phyloP scores from a whole-genome alignment of 2,797 vertebrate genomes.

The Miichthys miiuy region DNA sequence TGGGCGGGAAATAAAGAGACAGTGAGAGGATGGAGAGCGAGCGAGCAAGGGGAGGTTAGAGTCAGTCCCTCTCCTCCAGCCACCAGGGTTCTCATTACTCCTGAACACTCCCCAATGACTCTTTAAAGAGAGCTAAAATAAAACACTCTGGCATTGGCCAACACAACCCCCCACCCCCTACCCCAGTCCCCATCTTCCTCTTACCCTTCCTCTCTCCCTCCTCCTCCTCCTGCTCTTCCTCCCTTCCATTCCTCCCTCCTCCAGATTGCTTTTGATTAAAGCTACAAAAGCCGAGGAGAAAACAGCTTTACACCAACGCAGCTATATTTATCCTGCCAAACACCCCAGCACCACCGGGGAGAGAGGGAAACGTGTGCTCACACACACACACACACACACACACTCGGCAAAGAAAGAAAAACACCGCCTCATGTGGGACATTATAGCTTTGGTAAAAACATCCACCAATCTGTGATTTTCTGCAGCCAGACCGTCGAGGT shows the following conservation, averaged over 20 bases:
- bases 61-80: conserved; percentile 69
- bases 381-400: conserved; percentile 37
- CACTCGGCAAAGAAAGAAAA: conserved; percentile 60
- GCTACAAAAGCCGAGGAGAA: conserved; percentile 83
- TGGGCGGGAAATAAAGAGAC: conserved; percentile 53
- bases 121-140: conserved; percentile 84
- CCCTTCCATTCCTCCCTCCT: conserved; percentile 79
- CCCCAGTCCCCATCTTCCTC: conserved; percentile 32
- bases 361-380: conserved; percentile 64
- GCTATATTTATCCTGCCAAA: conserved; percentile 88
- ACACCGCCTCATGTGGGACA: conserved; percentile 75
- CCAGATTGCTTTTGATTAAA: conserved; percentile 89
- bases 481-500: conserved; percentile 61
- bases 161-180: background rate
- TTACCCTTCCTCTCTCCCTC: conserved; percentile 13
- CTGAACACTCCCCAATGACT: conserved; percentile 80
- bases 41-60: conserved; percentile 43
- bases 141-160: conserved; percentile 80
- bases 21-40: conserved; percentile 42
- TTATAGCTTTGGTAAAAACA: conserved; percentile 77
- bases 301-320: conserved; percentile 84
- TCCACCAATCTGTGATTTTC: conserved; percentile 75
- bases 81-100: conserved; percentile 81
- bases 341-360: conserved; percentile 82
- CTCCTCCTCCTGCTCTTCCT: conserved; percentile 23